Evolutionary conservation across 2,797 vertebrate species (phyloP).

Genomic region (Neosilurus mollespiculum): DNA sequence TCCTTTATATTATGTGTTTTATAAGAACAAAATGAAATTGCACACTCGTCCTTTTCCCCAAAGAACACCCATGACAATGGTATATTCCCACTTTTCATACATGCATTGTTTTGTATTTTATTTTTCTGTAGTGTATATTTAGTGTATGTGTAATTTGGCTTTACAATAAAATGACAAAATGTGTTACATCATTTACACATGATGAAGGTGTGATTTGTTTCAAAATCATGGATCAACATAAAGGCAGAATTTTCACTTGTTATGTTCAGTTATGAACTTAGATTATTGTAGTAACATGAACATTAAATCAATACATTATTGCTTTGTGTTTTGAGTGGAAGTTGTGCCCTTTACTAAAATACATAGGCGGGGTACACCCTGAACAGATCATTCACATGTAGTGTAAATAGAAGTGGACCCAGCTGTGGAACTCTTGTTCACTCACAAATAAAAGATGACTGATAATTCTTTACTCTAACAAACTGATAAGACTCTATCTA

Average conservation of each 20-base stretch:
- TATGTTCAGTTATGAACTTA: background rate
- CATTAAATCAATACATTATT: background rate
- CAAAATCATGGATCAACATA: background rate
- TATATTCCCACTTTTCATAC: constrained; percentile 47
- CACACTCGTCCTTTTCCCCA: constrained; percentile 52
- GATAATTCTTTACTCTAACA: no score
- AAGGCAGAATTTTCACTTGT: background rate
- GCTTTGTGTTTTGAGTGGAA: background rate
- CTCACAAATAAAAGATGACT: no score
- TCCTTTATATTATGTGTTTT: constrained; percentile 43
- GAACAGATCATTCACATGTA: no score
- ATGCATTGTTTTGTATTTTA: constrained; percentile 48
- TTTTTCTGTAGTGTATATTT: constrained; percentile 50
- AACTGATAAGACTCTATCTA: no score
- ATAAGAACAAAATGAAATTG: constrained; percentile 54
- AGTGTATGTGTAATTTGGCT: constrained; percentile 60
- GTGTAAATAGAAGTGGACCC: no score
- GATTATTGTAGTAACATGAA: background rate
- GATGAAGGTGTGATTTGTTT: constrained; percentile 19
- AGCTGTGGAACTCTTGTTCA: no score
- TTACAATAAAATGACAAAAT: constrained; percentile 68
- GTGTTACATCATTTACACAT: background rate
- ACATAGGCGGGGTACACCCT: no score
- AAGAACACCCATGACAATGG: constrained; percentile 54
- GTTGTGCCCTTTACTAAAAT: background rate